These are phyloP conservation scores for Sclerurus mexicanus DNA, from an alignment of 2,113 vertebrate genomes.

Conservation along the genomic window DNA sequence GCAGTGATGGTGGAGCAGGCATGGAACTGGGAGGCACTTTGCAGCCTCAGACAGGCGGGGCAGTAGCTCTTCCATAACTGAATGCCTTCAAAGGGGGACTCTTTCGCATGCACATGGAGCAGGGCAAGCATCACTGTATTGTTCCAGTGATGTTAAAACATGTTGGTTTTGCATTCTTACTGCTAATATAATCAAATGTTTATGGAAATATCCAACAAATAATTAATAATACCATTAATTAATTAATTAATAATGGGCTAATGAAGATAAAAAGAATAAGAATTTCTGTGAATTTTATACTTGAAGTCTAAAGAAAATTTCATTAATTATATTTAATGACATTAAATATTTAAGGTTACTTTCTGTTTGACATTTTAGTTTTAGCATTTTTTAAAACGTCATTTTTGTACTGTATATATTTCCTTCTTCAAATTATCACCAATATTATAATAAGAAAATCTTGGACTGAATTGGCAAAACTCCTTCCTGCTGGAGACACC, in stretches of 20 bases:
- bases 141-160: not conserved
- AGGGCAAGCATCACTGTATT: not conserved
- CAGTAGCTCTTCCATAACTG: not conserved
- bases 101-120: rapidly evolving
- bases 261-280: not conserved
- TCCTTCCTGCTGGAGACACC: not conserved
- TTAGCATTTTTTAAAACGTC: not conserved
- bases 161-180: not conserved
- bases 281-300: not conserved
- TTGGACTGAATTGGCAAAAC: not conserved
- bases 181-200: not conserved
- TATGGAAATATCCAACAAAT: not conserved
- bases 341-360: not conserved
- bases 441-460: not conserved
- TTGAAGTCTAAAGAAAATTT: not conserved
- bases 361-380: not conserved
- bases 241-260: too few species aligned
- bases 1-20: not conserved
- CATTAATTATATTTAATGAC: not conserved
- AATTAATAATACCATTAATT: not conserved
- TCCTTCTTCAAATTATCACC: not conserved
- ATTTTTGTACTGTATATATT: not conserved
- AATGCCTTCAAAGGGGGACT: not conserved
- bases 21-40: not conserved
- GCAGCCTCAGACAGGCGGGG: not conserved